These are phyloP conservation scores for Hylaeus anthracinus DNA, from an alignment of 1,140 invertebrate genomes.

Conservation along the genomic window DNA sequence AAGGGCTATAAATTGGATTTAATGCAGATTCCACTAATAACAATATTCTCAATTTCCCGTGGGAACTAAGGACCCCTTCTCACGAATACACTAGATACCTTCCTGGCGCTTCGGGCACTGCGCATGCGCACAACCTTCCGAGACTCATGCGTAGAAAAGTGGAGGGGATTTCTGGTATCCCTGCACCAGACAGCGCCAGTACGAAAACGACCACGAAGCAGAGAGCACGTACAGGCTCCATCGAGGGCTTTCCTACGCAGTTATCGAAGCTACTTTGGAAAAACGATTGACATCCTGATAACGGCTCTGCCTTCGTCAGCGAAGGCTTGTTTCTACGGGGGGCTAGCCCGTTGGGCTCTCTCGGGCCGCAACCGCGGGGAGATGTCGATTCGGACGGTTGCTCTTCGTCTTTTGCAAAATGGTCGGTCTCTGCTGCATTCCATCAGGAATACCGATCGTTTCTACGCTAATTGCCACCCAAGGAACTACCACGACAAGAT, in stretches of 20 bases:
- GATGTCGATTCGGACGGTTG: constrained; percentile 82
- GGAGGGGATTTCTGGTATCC: too few relatives aligned
- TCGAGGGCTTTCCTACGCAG: constrained; percentile 1
- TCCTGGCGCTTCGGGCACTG: too few relatives aligned
- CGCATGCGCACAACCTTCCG: too few relatives aligned
- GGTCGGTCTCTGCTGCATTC: constrained; percentile 81
- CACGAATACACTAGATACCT: too few relatives aligned
- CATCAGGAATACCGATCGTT: constrained; percentile 78
- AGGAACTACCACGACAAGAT: constrained; percentile 72
- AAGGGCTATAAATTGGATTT: too few relatives aligned
- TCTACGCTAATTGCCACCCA: constrained; percentile 61
- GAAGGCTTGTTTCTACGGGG: constrained; percentile 27
- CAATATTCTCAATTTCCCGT: too few relatives aligned
- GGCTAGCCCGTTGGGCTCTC: constrained; percentile 71
- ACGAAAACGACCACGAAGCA: neutral
- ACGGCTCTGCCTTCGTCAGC: neutral
- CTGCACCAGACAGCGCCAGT: neutral
- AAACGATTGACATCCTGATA: constrained; percentile 22
- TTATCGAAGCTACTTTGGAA: neutral
- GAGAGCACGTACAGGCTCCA: too few relatives aligned
- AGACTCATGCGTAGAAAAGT: too few relatives aligned
- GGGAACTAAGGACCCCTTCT: too few relatives aligned
- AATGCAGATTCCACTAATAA: too few relatives aligned
- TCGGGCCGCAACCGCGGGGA: constrained; percentile 69
- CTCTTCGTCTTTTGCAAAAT: constrained; percentile 82